phyloP scores from a whole-genome alignment of 2,113 vertebrate genomes.

The Cyphomyrus discorhynchus region DNA sequence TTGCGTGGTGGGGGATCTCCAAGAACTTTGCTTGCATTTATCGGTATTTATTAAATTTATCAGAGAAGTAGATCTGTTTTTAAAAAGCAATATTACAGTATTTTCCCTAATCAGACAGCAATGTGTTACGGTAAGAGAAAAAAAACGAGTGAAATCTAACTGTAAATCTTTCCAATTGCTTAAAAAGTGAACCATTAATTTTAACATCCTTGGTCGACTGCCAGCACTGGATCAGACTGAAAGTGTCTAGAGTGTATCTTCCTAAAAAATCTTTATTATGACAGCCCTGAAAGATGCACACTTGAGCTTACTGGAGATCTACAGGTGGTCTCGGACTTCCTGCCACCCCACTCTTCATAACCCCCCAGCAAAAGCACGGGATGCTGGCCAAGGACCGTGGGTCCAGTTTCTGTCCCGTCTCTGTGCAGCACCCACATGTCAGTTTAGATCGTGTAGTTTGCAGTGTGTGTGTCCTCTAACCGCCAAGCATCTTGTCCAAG shows the following conservation, averaged over 20 bases:
- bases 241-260: not conserved
- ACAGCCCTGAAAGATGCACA: not conserved
- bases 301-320: not conserved
- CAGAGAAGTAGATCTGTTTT: not conserved
- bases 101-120: not conserved
- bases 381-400: not conserved
- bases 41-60: not conserved
- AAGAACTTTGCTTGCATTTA: not conserved
- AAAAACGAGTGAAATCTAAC: not conserved
- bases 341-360: not conserved
- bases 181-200: not conserved
- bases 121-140: not conserved
- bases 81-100: not conserved
- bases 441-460: not conserved
- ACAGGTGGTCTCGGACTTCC: not conserved
- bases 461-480: not conserved
- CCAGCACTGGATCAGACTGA: not conserved
- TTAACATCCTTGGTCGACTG: not conserved
- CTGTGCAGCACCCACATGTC: not conserved
- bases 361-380: not conserved
- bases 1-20: not conserved
- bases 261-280: not conserved
- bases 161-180: not conserved
- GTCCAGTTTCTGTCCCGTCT: not conserved
- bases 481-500: not conserved